phyloP scores from a whole-genome alignment of 1,140 invertebrate genomes.

The Scaptomyza montana region DNA sequence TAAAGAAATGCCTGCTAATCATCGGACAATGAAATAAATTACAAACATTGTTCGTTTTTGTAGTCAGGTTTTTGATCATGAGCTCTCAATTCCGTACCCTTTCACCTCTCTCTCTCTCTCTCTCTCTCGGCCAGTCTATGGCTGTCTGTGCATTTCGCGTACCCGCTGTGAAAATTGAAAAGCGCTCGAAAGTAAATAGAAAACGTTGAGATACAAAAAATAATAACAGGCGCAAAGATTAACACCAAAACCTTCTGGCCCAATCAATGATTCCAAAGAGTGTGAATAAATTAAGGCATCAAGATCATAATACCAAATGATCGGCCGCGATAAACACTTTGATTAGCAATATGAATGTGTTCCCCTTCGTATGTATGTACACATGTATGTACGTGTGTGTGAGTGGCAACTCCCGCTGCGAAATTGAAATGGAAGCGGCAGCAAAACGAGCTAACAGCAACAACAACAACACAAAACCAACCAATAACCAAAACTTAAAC shows the following conservation, averaged over 20 bases:
- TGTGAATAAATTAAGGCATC: conserved; percentile 82
- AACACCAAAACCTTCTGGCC: conserved; percentile 39
- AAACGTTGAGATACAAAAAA: conserved; percentile 43
- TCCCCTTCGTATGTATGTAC: background rate
- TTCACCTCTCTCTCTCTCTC: background rate
- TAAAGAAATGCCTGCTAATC: conserved; percentile 78
- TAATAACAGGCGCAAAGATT: conserved; percentile 53
- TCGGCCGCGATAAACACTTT: conserved; percentile 79
- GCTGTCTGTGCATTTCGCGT: background rate
- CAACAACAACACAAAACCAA: conserved; percentile 19
- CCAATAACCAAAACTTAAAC: conserved; percentile 17
- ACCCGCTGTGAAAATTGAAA: conserved; percentile 80
- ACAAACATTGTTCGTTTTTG: conserved; percentile 71
- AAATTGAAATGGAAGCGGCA: conserved; percentile 81
- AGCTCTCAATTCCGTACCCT: conserved; percentile 6
- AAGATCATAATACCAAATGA: conserved; percentile 81
- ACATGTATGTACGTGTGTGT: conserved; percentile 32
- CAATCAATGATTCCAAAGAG: conserved; percentile 54
- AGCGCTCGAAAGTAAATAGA: conserved; percentile 77
- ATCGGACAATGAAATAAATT: conserved; percentile 82
- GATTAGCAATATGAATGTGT: conserved; percentile 61
- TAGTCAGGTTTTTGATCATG: conserved; percentile 9
- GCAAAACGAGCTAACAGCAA: conserved; percentile 49
- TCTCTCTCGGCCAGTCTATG: background rate
- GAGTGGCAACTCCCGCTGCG: conserved; percentile 66